Percentiles rank a stretch among this genome's conserved stretches.
phyloP scores from a whole-genome alignment of 2,113 vertebrate genomes.

The Lepidothrix coronata region DNA sequence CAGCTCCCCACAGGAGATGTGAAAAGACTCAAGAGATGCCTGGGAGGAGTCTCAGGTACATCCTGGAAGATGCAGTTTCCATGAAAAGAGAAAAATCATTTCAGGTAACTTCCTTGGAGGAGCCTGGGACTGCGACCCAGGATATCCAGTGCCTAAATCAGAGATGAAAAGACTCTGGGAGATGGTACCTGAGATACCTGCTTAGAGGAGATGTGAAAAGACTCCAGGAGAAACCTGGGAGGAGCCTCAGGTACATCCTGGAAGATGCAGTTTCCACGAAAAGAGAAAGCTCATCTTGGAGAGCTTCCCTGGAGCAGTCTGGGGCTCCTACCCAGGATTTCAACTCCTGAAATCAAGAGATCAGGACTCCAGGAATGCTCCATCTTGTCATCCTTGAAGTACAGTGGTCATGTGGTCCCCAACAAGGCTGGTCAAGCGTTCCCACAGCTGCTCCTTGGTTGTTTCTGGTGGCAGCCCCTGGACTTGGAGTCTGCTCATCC shows the following conservation, averaged over 20 bases:
- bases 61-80: not conserved
- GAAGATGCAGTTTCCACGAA: not conserved
- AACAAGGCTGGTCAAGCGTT: not conserved
- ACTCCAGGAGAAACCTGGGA: not conserved
- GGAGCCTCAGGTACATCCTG: not conserved
- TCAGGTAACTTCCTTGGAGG: not conserved
- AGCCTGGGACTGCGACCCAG: not conserved
- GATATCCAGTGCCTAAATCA: not conserved
- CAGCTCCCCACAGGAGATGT: not conserved
- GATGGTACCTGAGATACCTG: not conserved
- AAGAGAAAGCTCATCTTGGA: not conserved
- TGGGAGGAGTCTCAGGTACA: not conserved
- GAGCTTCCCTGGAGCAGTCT: not conserved
- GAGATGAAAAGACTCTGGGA: not conserved
- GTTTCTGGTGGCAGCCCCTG: not conserved
- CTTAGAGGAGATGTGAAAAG: not conserved
- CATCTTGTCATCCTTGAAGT: not conserved
- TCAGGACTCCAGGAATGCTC: not conserved
- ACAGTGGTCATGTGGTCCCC: accelerated
- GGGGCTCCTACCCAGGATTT: not conserved
- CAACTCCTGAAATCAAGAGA: not conserved
- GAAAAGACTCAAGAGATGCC: not conserved
- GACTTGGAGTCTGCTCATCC: not conserved
- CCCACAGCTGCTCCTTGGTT: not conserved
- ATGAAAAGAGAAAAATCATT: not conserved